Base-by-base conservation (phyloP, 1,140 invertebrate species). In the Anagrus nilaparvatae region DNA sequence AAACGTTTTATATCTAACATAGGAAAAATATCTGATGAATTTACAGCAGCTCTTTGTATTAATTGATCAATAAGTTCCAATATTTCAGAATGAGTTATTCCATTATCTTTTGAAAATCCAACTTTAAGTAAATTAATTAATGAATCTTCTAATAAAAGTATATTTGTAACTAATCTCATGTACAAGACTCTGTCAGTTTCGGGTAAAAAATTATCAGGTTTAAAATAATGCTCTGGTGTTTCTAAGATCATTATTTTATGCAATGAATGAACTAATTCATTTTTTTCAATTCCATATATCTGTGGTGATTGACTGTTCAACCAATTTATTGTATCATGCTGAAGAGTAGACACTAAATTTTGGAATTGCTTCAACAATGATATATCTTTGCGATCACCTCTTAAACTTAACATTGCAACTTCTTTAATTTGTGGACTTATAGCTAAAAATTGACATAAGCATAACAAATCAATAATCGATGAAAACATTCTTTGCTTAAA, bases 181-280 rank as follows among this genome's bases (percentile, higher is more conserved):
- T 90, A 81, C 17, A 86, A 61, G 10, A 72, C 73, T 42, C 87
- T 70, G 51, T 95, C 90, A 17, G 77, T 77, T 60, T 97, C 94
- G 5, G 87, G 77, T 1, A 92, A 93, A 91, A 92, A 97, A 60
- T 87, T 91, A 63, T 97, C 94, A 45, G 85, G 75, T 56, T 87
- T 90, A 55, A 82, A 89, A 66, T 95, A 95, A 29, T 84, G 78
- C 43, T 96, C 91, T 2, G 79, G 66, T 43, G 77, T 73, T 60
- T 95, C 91, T 53, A 95, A 70, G 35, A 95, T 77, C 53, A 94
- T 71, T 37, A 93, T 72, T 68, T 96, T 96, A 52, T 90, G 82
- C 24, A 96, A 63, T 17, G 81, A 83, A 48, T 82, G 81, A 33
- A 82, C 69, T 54, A 84, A 87, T 43, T 92, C 88, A 23, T 69